phyloP scores from a whole-genome alignment of 2,888 invertebrate genomes.

The Caenorhabditis doughertyi region DNA sequence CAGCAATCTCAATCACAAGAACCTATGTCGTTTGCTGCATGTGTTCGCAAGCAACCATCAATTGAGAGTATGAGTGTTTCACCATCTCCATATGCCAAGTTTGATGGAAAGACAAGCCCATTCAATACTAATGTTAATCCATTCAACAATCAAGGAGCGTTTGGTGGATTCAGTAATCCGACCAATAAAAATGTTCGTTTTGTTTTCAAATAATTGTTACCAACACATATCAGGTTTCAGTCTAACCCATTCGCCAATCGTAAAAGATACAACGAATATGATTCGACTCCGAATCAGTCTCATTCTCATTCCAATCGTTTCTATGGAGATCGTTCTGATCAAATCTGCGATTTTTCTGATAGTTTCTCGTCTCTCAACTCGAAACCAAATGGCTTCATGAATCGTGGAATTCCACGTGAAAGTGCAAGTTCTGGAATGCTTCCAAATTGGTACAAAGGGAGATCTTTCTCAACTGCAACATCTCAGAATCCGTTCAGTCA shows the following conservation, averaged over 20 bases:
- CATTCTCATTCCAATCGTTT: slow-evolving; percentile 18
- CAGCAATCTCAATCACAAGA: slow-evolving; percentile 10
- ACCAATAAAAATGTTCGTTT: slow-evolving; percentile 39
- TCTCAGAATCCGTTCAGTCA: slow-evolving; percentile 55
- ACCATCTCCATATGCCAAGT: slow-evolving; percentile 34
- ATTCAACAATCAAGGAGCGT: slow-evolving; percentile 27
- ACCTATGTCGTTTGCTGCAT: slow-evolving; percentile 54
- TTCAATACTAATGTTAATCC: slow-evolving; percentile 20
- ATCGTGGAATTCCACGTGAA: slow-evolving; percentile 26
- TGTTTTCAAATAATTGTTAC: no score
- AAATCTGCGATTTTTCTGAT: slow-evolving; percentile 31
- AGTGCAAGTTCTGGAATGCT: slow-evolving; percentile 40
- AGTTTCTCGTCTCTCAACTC: slow-evolving; percentile 34
- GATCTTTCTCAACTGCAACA: slow-evolving; percentile 62
- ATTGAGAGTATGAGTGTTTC: slow-evolving; percentile 47
- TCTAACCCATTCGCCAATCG: slow-evolving; percentile 61
- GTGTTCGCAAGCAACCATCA: slow-evolving; percentile 49
- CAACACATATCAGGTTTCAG: slow-evolving; percentile 30
- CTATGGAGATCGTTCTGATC: slow-evolving; percentile 22
- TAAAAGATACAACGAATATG: slow-evolving; percentile 35
- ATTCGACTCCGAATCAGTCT: slow-evolving; percentile 6
- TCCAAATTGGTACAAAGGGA: slow-evolving; percentile 49
- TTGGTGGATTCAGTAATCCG: slow-evolving; percentile 42
- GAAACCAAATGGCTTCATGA: slow-evolving; percentile 23
- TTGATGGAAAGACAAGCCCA: slow-evolving; percentile 46